Base-by-base conservation (phyloP, 2,888 invertebrate genomes). In the Ormyrus labotus region DNA sequence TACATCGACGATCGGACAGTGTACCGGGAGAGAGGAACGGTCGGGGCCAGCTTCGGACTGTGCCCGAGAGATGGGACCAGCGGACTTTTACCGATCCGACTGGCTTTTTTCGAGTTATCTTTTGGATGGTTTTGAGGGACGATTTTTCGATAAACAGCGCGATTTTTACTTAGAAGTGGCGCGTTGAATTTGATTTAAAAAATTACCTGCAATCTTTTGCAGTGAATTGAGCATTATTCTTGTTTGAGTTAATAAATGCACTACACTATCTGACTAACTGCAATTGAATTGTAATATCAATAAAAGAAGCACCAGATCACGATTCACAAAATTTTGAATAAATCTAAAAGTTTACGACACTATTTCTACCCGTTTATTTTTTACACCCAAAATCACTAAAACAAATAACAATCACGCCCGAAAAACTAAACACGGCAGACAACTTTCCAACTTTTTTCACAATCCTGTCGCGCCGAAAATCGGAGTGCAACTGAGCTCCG, bases 11-110 rank as follows among this genome's bases (percentile, higher is more conserved):
- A 90, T 90, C 90, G 89, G 88, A 87, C 84, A 87, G 86, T 87
- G 85, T 78, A 78, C 83, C 86, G 82, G 83, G 84, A 83, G 85
- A 82, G 82, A 60, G 57, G 68, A 47, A 50, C 11, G 19, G 58
- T 13, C n/a, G 79, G 80, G 51, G 47, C 63, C 84, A 87, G 87
- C 87, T 90, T 90, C 87, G 81, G 81, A 86, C 82, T 72, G 64
- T 78, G 84, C 83, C 90, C 90, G 88, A 88, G 86, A 89, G 90
- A 90, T 89, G 90, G 90, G 87, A 87, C 83, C 57, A 77, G 51
- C 7, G 57, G n/a, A 53, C 2, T 60, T 61, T 64, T 78, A 64
- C 71, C 19, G 13, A 11, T 13, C 58, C 51, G 13, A 50, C 45
- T 53, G 10, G 1, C 0, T 5, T 47, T 47, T 57, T 64, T 64